phyloP scores from a whole-genome alignment of 2,888 invertebrate genomes.

The Eretmocerus hayati region DNA sequence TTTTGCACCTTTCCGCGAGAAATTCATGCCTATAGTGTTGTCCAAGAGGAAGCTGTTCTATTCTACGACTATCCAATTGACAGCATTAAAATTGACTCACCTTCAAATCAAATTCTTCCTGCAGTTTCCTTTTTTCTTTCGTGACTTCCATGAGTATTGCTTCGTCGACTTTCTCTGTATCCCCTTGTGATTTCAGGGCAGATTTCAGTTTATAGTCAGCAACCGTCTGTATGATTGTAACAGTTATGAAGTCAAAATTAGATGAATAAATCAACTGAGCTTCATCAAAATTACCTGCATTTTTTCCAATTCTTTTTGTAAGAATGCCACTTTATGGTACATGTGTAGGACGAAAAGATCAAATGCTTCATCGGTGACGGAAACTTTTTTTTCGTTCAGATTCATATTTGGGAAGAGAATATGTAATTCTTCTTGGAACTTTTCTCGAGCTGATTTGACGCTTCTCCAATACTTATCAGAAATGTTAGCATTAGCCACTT shows the following conservation, averaged over 20 bases:
- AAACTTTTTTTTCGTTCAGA: slow-evolving; percentile 58
- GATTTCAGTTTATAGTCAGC: slow-evolving; percentile 57
- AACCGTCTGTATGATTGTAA: slow-evolving; percentile 46
- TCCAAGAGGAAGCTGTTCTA: too few relatives aligned
- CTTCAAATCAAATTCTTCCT: slow-evolving; percentile 65
- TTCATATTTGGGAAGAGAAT: slow-evolving; percentile 68
- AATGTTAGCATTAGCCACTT: slow-evolving; percentile 54
- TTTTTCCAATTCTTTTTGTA: slow-evolving; percentile 70
- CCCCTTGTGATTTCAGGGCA: slow-evolving; percentile 57
- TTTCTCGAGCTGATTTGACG: slow-evolving; percentile 58
- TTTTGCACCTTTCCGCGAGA: too few relatives aligned
- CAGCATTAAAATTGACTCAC: too few relatives aligned
- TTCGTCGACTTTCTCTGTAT: slow-evolving; percentile 59
- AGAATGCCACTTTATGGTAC: slow-evolving; percentile 66
- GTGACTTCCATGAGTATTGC: slow-evolving; percentile 54
- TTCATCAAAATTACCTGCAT: slow-evolving; percentile 57
- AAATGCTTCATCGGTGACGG: slow-evolving; percentile 59
- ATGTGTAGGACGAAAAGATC: slow-evolving; percentile 75
- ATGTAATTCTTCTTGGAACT: slow-evolving; percentile 59
- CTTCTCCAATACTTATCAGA: slow-evolving; percentile 78
- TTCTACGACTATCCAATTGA: too few relatives aligned
- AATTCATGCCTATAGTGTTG: too few relatives aligned
- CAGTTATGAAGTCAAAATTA: neutral
- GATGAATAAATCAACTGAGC: neutral
- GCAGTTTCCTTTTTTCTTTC: slow-evolving; percentile 59